phyloP scores from a whole-genome alignment of 1,140 invertebrate genomes.

The Bombus terrestris region DNA sequence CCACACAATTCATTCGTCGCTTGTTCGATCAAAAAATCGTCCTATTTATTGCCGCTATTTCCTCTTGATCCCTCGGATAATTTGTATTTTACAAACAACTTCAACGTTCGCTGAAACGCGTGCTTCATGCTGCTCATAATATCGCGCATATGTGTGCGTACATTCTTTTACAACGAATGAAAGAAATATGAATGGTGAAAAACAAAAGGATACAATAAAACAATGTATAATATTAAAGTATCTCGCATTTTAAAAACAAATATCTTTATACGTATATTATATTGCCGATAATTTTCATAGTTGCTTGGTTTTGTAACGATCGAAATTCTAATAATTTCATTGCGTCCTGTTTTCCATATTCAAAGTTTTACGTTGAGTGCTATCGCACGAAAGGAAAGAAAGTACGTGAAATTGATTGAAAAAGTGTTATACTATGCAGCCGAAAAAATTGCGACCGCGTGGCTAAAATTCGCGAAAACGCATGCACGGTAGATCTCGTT shows the following conservation, averaged over 20 bases:
- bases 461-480: slow-evolving; percentile 18
- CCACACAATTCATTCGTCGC: neutral
- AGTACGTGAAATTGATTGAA: neutral
- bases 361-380: too few species aligned
- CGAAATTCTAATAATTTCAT: too few species aligned
- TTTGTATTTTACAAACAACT: neutral
- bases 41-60: neutral
- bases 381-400: neutral
- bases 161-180: neutral
- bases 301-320: neutral
- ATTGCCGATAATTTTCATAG: neutral
- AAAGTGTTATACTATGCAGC: neutral
- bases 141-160: neutral
- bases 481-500: slow-evolving; percentile 73
- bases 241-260: neutral
- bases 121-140: neutral
- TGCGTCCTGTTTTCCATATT: too few species aligned
- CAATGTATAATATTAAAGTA: neutral
- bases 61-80: neutral
- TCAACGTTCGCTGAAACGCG: neutral
- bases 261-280: too few species aligned
- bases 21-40: slow-evolving; percentile 9
- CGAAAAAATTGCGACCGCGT: neutral
- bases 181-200: neutral
- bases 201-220: neutral